Percentiles rank a stretch among this genome's conserved stretches.
Evolutionary conservation across 64 coral and sea anemone genomes (phyloP).

Genomic region (Pocillopora verrucosa): DNA sequence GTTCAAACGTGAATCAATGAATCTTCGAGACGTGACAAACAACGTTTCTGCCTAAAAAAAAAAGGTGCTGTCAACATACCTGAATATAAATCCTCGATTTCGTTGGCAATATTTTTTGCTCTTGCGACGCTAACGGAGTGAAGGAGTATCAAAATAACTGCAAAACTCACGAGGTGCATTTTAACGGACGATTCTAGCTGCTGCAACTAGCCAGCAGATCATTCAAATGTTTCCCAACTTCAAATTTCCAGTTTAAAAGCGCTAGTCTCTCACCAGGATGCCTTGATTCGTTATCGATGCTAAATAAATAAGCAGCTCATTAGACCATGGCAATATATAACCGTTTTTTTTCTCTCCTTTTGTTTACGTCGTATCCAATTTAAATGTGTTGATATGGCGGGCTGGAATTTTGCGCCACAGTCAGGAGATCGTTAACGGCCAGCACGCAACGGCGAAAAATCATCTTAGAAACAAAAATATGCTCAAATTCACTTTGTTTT

Average conservation of each 20-base stretch:
- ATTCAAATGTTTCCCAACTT: not conserved
- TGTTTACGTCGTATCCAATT: not conserved
- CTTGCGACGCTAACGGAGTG: not conserved
- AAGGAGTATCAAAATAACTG: not conserved
- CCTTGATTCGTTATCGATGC: not conserved
- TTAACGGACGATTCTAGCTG: not conserved
- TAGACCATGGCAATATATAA: not conserved
- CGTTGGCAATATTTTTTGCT: not conserved
- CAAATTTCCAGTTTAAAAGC: not conserved
- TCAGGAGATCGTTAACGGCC: too few relatives aligned
- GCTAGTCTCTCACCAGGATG: not conserved
- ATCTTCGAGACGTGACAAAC: not conserved
- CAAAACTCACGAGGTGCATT: not conserved
- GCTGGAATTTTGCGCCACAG: too few relatives aligned
- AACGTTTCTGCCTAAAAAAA: not conserved
- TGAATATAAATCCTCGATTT: slow-evolving; percentile 7
- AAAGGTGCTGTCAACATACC: not conserved
- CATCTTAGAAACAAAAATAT: not conserved
- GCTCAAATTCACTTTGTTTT: not conserved
- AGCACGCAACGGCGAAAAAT: not conserved
- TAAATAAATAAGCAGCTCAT: not conserved
- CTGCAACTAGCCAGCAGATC: not conserved
- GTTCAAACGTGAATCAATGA: too few relatives aligned
- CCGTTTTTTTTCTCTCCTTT: not conserved
- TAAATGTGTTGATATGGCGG: too few relatives aligned